Percentiles rank a stretch among this genome's conserved stretches.
Evolutionary conservation across 2,113 vertebrate species (phyloP).

Genomic region (Saguinus imperator): DNA sequence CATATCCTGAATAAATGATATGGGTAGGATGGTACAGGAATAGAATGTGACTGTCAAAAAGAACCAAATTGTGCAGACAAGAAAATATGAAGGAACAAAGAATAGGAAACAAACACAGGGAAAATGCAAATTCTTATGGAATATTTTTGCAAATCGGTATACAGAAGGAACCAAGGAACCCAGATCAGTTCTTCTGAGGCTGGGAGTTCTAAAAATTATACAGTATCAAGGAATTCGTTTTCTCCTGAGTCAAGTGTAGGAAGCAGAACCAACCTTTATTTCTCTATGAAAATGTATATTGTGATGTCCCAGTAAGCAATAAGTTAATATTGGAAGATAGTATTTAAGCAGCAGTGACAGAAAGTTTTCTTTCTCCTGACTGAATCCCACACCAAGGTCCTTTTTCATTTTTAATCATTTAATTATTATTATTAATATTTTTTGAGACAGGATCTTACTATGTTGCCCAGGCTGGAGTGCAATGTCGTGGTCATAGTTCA

Average conservation of each 20-base stretch:
- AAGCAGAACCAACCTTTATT: constrained; percentile 1
- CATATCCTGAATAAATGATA: not conserved
- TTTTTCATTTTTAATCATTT: not conserved
- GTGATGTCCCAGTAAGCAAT: not conserved
- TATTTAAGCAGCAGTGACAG: not conserved
- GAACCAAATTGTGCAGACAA: too few species aligned
- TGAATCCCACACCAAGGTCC: not conserved
- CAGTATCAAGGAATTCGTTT: not conserved
- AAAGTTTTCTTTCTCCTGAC: not conserved
- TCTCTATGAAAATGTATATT: not conserved
- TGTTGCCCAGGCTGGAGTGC: too few species aligned
- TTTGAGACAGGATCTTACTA: too few species aligned
- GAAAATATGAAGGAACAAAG: not conserved
- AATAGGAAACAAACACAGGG: not conserved
- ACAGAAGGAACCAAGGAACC: not conserved
- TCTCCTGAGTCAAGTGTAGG: not conserved
- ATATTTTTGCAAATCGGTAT: not conserved
- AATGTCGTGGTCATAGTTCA: too few species aligned
- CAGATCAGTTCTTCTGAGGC: not conserved
- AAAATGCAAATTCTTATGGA: not conserved
- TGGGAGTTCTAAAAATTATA: not conserved
- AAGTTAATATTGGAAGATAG: not conserved
- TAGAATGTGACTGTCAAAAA: not conserved
- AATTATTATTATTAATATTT: too few species aligned
- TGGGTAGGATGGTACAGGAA: not conserved